Conservation (phyloP, 2,113 vertebrate genomes). For the Clupea harengus region DNA sequence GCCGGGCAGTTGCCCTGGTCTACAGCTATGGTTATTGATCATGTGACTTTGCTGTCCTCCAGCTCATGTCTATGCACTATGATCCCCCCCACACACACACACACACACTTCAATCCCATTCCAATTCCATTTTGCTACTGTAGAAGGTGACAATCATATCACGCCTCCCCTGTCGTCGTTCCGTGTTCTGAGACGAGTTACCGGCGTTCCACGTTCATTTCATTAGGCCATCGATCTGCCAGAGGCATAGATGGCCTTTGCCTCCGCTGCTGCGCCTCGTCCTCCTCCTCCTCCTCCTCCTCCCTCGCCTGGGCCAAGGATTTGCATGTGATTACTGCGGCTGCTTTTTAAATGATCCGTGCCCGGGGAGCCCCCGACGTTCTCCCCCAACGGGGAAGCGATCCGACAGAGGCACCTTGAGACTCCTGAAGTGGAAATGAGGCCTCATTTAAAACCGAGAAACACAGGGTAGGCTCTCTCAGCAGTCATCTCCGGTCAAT, state of each 20-base stretch:
- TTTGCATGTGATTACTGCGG: not conserved
- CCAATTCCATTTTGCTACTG: not conserved
- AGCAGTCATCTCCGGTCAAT: not conserved
- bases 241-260: not conserved
- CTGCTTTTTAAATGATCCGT: not conserved
- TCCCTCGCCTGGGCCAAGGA: not conserved
- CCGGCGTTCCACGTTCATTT: slow-evolving; percentile 23
- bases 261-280: not conserved
- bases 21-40: slow-evolving; percentile 53
- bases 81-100: not conserved
- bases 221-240: slow-evolving; percentile 43
- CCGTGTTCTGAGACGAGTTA: not conserved
- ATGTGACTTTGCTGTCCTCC: slow-evolving; percentile 53
- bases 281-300: not conserved
- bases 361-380: not conserved
- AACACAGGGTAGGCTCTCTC: not conserved
- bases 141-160: slow-evolving; percentile 15
- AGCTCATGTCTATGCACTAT: slow-evolving; percentile 16
- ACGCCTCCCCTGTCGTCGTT: not conserved
- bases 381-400: not conserved
- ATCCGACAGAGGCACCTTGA: not conserved
- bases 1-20: slow-evolving; percentile 39
- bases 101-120: not conserved
- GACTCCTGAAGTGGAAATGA: slow-evolving; percentile 17
- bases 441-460: not conserved